These are phyloP conservation scores for Athripsodes cinereus DNA, from an alignment of 2,888 invertebrate genomes.

Conservation along the genomic window DNA sequence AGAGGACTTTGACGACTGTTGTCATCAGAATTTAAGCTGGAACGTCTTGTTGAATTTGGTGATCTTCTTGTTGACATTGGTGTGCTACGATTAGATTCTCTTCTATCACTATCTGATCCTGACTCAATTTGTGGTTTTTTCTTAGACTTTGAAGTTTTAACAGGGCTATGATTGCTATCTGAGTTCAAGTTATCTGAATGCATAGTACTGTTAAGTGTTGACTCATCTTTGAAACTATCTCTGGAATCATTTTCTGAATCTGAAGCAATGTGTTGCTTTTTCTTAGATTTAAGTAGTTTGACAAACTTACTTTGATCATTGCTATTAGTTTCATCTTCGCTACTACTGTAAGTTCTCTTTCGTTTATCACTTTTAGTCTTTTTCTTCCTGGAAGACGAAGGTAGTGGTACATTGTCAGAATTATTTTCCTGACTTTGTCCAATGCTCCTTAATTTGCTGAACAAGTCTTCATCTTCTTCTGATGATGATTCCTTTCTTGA, in stretches of 20 bases:
- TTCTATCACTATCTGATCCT: neutral
- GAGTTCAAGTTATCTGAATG: neutral
- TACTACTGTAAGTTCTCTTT: constrained; percentile 10
- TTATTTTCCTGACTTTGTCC: neutral
- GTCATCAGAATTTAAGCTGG: too few species aligned
- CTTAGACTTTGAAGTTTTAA: neutral
- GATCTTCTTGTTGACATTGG: too few species aligned
- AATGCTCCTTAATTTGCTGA: constrained; percentile 12
- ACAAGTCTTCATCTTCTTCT: constrained; percentile 23
- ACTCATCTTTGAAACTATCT: neutral
- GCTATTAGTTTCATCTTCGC: neutral
- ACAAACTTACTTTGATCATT: neutral
- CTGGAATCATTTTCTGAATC: neutral
- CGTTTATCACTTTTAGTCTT: constrained; percentile 8
- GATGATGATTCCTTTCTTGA: constrained; percentile 6
- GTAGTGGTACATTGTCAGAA: neutral
- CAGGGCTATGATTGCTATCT: neutral
- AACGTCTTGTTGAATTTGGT: too few species aligned
- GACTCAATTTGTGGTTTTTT: neutral
- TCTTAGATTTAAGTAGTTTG: neutral
- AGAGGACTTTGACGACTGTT: too few species aligned
- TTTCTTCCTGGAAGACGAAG: neutral
- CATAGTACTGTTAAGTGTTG: neutral
- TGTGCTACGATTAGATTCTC: neutral
- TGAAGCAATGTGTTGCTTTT: neutral